phyloP scores from a whole-genome alignment of 2,797 vertebrate species.

The Poeciliopsis paucimaculata region DNA sequence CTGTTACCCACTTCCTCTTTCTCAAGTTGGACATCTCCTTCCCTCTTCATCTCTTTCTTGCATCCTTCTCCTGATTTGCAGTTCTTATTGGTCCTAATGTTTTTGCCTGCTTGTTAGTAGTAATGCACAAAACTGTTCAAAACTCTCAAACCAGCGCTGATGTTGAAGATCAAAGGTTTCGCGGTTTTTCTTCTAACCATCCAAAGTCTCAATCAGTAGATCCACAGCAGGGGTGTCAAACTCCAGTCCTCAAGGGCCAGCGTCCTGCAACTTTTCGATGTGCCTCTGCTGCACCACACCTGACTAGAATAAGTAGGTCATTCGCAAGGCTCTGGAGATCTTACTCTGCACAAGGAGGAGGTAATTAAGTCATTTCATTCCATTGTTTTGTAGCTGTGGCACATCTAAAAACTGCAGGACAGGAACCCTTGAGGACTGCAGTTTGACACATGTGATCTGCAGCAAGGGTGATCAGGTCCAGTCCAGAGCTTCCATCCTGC shows the following conservation, averaged over 20 bases:
- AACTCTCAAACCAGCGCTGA: not conserved
- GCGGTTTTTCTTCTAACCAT: not conserved
- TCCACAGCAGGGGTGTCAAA: not conserved
- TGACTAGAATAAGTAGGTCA: too few species aligned
- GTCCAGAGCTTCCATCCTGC: too few species aligned
- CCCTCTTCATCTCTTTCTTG: slow-evolving; percentile 18
- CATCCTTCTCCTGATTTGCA: not conserved
- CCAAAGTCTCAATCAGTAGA: not conserved
- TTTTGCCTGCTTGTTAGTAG: not conserved
- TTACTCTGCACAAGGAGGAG: too few species aligned
- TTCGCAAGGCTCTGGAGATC: too few species aligned
- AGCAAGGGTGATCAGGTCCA: not conserved
- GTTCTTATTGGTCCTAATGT: not conserved
- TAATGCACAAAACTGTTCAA: not conserved
- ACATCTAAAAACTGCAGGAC: too few species aligned
- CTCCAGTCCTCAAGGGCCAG: too few species aligned
- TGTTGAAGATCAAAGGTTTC: not conserved
- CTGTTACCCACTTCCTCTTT: slow-evolving; percentile 77
- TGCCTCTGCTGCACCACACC: too few species aligned
- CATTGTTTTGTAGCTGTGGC: too few species aligned
- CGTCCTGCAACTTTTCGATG: too few species aligned
- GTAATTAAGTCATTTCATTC: too few species aligned
- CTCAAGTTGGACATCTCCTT: slow-evolving; percentile 25
- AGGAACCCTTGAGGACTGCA: too few species aligned
- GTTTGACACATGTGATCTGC: not conserved